phyloP scores from a whole-genome alignment of 2,113 vertebrate genomes.

The Chaetorhynchus papuensis region DNA sequence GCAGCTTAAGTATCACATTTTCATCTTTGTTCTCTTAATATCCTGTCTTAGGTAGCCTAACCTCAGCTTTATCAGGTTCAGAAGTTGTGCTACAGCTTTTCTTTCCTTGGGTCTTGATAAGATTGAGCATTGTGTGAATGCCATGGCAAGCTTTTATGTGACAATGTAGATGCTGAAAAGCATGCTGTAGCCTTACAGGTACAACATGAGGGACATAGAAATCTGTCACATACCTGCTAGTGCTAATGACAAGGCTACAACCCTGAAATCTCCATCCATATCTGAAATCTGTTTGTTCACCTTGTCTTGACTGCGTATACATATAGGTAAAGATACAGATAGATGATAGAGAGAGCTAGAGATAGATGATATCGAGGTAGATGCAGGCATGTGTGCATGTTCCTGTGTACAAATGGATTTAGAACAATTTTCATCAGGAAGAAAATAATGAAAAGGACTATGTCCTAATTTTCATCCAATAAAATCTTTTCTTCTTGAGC shows the following conservation, averaged over 20 bases:
- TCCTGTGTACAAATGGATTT: not conserved
- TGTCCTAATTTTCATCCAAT: not conserved
- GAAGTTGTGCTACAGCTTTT: not conserved
- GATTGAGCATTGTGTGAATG: not conserved
- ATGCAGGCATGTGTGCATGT: not conserved
- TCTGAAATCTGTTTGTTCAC: not conserved
- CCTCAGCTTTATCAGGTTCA: not conserved
- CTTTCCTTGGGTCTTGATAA: not conserved
- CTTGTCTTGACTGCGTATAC: not conserved
- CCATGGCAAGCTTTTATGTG: fast-evolving
- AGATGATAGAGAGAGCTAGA: not conserved
- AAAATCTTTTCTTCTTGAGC: not conserved
- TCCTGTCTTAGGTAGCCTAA: not conserved
- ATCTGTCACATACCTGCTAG: not conserved
- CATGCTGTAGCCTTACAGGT: not conserved
- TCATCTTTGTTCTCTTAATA: not conserved
- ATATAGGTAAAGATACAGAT: not conserved
- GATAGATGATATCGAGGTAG: not conserved
- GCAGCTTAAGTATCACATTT: not conserved
- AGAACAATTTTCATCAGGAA: not conserved
- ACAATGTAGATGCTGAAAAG: not conserved
- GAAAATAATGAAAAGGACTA: not conserved
- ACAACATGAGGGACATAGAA: fast-evolving
- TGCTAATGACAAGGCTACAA: not conserved
- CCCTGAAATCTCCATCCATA: not conserved